phyloP scores from a whole-genome alignment of 2,888 invertebrate species.

The Odontomyia ornata region DNA sequence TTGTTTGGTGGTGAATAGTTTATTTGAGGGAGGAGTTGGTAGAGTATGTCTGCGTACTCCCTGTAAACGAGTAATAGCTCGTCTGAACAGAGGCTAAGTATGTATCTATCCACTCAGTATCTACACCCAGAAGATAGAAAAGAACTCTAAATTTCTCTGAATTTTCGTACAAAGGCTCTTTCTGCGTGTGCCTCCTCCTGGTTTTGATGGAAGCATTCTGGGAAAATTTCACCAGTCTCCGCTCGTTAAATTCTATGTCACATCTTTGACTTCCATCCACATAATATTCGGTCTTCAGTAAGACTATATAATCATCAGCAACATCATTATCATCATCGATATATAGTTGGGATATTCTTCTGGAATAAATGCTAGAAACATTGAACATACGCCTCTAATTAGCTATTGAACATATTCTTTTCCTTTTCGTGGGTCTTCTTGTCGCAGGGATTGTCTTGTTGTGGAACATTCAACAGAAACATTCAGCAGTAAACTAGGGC shows the following conservation, averaged over 20 bases:
- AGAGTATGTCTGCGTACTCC: background rate
- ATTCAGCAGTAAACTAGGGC: background rate
- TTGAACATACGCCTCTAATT: constrained; percentile 17
- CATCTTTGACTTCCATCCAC: no score
- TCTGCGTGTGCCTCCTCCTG: no score
- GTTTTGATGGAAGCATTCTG: no score
- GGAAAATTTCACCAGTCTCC: no score
- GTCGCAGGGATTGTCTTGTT: constrained; percentile 14
- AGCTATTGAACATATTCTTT: constrained; percentile 3
- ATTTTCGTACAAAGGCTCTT: no score
- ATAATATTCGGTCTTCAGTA: no score
- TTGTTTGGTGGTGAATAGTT: background rate
- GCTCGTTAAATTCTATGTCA: no score
- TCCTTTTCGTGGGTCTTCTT: no score
- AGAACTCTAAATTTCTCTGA: no score
- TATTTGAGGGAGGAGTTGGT: background rate
- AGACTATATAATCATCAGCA: background rate
- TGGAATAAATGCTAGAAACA: background rate
- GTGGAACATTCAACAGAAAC: constrained; percentile 31
- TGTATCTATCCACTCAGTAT: no score
- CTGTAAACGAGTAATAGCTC: background rate
- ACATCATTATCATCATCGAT: constrained; percentile 10
- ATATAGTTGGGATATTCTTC: background rate
- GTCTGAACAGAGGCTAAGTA: no score
- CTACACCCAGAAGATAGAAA: no score